Percentiles rank a stretch among this genome's conserved stretches.
Conservation (phyloP, 2,113 vertebrate species). For the Callipepla californica region DNA sequence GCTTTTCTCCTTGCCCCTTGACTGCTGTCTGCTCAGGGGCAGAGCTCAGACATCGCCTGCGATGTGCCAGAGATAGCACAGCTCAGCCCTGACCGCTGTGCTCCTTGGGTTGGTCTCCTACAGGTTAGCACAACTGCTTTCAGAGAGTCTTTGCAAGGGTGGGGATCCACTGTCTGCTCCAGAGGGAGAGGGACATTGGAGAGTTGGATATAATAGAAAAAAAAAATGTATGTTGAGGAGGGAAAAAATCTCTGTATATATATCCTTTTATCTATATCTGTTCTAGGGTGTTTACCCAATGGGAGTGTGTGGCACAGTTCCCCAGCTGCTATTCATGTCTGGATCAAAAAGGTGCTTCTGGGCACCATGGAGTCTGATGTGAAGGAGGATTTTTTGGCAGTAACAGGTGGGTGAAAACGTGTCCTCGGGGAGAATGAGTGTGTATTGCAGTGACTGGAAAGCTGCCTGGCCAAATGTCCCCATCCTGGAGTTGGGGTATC, state of each 20-base stretch:
- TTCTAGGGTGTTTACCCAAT: neutral
- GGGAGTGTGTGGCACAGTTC: neutral
- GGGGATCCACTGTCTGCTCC: neutral
- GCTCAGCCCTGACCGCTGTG: no score
- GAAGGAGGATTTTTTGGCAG: neutral
- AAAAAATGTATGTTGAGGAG: neutral
- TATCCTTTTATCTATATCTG: neutral
- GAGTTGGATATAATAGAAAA: neutral
- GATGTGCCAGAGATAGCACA: no score
- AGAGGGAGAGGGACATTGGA: neutral
- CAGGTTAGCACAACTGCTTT: neutral
- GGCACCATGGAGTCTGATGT: neutral
- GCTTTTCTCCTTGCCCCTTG: no score
- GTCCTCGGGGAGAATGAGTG: neutral
- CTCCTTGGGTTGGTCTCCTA: no score
- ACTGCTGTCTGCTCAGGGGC: no score
- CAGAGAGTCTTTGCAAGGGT: neutral
- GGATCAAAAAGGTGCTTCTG: neutral
- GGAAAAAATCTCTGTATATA: no score
- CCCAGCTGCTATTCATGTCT: neutral
- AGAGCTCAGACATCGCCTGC: no score
- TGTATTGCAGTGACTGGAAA: neutral
- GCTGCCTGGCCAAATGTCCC: neutral
- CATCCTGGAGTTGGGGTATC: rapidly evolving
- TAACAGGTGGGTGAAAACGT: neutral